Base-by-base conservation (phyloP, 2,797 vertebrate species). In the Danio albolineatus region DNA sequence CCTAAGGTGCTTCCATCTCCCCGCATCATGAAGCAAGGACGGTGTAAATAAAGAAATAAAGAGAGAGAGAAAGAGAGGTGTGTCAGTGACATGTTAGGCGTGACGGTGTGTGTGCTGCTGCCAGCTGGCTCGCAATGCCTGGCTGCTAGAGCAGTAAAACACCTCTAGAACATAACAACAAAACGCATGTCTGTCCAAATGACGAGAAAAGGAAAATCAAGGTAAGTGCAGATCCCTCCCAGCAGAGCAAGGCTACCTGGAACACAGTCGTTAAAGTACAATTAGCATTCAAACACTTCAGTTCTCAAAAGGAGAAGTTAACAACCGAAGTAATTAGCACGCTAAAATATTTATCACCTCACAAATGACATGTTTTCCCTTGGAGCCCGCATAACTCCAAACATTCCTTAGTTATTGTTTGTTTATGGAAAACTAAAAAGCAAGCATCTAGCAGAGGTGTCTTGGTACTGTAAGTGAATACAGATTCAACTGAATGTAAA, bases 281-380 rank as follows among this genome's bases (percentile, higher is more conserved):
- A 82, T 86, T 82, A 86, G 65, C 83, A 82, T 60, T 49, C 61
- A 80, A 83, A 73, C 73, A 60, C 73, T 64, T 21, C 10, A 51
- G 77, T 76, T 53, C 78, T 79, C 57, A 76, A 78, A 83, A 80
- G 60, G 57, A 84, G 75, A 79, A 80, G 53, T 67, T 81, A 84
- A 77, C 84, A 81, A 64, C 76, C 57, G 48, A 65, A 76, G 67
- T 84, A 78, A 85, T 76, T 83, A 84, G 75, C 67, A 10, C 60
- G 39, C 64, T 82, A 75, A 85, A 80, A 82, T 82, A 81, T 86
- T 87, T 85, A 85, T 66, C 80, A 85, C 64, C 39, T 81, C 61
- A 70, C 73, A 85, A 78, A 85, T 73, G 75, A 79, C 70, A 43
- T n/a, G 53, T 48, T 72, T 72, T 79, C 76, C 49, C 81, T 17